These are phyloP conservation scores for Galerucella pusilla DNA, from an alignment of 2,888 invertebrate species.

Conservation along the genomic window DNA sequence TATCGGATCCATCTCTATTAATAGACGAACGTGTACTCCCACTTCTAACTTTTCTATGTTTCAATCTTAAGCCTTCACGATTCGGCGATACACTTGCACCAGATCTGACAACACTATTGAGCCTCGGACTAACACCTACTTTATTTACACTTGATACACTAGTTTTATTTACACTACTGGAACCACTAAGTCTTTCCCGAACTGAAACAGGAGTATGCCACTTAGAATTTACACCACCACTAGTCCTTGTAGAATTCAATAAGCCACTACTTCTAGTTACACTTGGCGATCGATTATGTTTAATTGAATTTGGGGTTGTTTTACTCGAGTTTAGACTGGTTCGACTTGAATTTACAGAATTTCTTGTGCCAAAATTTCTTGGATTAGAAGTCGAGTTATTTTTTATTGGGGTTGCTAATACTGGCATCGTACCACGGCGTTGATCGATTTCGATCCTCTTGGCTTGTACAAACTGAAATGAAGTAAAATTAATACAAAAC, in stretches of 20 bases:
- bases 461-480: slow-evolving; percentile 70
- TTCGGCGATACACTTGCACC: slow-evolving; percentile 4
- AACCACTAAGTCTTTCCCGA: slow-evolving; percentile 19
- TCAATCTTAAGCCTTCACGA: background rate
- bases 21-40: slow-evolving; percentile 8
- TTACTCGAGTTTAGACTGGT: slow-evolving; percentile 17
- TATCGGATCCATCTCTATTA: slow-evolving; percentile 52
- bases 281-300: slow-evolving; percentile 9
- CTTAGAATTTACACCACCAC: slow-evolving; percentile 8
- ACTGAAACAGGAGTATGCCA: slow-evolving; percentile 14
- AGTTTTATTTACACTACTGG: slow-evolving; percentile 25
- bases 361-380: slow-evolving; percentile 14
- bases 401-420: slow-evolving; percentile 23
- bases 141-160: slow-evolving; percentile 25
- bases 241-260: slow-evolving; percentile 9
- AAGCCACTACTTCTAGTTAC: slow-evolving; percentile 10
- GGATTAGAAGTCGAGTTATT: slow-evolving; percentile 8
- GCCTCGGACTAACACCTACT: slow-evolving; percentile 9
- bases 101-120: slow-evolving; percentile 18
- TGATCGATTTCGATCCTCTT: slow-evolving; percentile 80
- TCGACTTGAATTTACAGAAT: slow-evolving; percentile 20
- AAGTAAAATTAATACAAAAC: background rate
- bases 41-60: slow-evolving; percentile 19
- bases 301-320: slow-evolving; percentile 17
- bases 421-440: slow-evolving; percentile 61